Evolutionary conservation across 2,113 vertebrate genomes (phyloP).

Genomic region (Suricata suricatta): DNA sequence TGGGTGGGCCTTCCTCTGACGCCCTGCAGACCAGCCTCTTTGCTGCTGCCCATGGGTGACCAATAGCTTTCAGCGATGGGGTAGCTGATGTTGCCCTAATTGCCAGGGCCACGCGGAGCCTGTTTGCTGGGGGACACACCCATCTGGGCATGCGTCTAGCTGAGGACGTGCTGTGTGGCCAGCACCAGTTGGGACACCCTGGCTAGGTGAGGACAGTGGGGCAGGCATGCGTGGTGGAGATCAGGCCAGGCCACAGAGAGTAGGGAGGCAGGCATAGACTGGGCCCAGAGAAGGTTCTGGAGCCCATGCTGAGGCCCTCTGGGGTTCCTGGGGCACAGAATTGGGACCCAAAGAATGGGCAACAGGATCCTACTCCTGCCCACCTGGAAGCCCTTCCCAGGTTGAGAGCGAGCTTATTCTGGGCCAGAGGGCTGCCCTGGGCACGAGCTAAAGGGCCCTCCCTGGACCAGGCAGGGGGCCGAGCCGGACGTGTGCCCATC

Average conservation of each 20-base stretch:
- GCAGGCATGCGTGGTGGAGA: background rate
- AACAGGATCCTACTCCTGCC: background rate
- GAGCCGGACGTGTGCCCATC: background rate
- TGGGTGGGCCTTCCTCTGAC: background rate
- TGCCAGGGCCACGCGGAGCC: no score
- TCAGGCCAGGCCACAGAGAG: background rate
- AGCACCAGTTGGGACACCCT: background rate
- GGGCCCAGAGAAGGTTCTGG: background rate
- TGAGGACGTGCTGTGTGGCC: background rate
- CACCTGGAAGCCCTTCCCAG: background rate
- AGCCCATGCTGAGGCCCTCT: background rate
- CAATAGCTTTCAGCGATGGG: accelerated
- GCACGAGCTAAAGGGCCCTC: background rate
- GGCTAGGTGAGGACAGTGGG: background rate
- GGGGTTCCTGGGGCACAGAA: background rate
- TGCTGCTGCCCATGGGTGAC: background rate
- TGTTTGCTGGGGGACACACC: background rate
- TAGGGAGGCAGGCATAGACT: background rate
- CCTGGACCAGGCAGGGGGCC: no score
- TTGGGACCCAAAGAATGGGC: background rate
- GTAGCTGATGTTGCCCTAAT: background rate
- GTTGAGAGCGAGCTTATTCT: no score
- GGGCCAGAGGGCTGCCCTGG: background rate
- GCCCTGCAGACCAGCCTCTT: background rate
- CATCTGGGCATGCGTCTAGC: background rate